phyloP scores from a whole-genome alignment of 1,140 invertebrate species.

The Gyrodactylus bullatarudis region DNA sequence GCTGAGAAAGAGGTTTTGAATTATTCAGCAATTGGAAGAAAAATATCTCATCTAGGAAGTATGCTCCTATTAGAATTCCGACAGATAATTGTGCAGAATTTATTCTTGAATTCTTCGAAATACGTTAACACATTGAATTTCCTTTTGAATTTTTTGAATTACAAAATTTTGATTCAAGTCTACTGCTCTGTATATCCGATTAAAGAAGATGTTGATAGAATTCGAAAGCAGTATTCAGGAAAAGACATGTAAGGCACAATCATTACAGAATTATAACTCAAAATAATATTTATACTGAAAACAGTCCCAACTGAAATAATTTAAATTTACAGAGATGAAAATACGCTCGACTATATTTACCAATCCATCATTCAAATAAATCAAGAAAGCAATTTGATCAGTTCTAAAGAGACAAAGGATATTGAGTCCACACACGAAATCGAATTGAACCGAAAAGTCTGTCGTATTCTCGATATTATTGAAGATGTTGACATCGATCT shows the following conservation, averaged over 20 bases:
- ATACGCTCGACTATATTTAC: background rate
- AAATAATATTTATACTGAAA: no score
- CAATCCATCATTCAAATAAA: background rate
- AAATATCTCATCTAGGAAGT: no score
- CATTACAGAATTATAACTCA: no score
- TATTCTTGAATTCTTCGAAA: no score
- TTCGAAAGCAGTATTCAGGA: background rate
- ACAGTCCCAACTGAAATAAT: no score
- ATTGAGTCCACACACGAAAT: no score
- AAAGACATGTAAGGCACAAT: background rate
- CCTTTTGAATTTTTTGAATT: background rate
- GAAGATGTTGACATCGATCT: background rate
- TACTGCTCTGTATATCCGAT: background rate
- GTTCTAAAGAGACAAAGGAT: background rate
- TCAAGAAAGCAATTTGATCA: background rate
- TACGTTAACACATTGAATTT: background rate
- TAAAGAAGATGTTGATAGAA: background rate
- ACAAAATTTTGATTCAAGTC: background rate
- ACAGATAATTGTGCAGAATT: no score
- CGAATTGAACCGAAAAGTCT: background rate
- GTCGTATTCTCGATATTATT: background rate
- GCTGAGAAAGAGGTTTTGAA: no score
- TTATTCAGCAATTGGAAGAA: no score
- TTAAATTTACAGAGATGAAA: background rate
- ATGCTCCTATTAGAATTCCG: no score